Evolutionary conservation across 2,888 invertebrate species (phyloP), one percentile per base, ranked within the genome.

Genomic region (Caenorhabditis parvicauda): DNA sequence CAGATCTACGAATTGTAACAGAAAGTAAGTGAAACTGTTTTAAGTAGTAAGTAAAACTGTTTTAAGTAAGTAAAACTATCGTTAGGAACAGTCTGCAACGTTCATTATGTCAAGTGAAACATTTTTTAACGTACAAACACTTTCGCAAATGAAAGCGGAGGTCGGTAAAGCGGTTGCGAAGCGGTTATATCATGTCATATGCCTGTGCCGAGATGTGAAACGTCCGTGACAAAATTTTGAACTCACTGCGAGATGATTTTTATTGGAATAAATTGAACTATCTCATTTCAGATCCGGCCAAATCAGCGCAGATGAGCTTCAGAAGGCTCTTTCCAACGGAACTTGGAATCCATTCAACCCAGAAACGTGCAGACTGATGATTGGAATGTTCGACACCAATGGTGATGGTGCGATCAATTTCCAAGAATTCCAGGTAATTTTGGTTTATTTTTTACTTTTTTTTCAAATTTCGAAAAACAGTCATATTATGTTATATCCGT

Each of bases 271-370:
- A 9, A 41, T n/a, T n/a, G n/a, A n/a, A n/a, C n/a, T n/a, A n/a
- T n/a, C n/a, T n/a, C 2, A 5, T 14, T 67, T 43, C 47, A 68
- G 76, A 43, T 74, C 73, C 7, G 76, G 77, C 6, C 67, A 68
- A 42, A 77, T 77, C 58, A 73, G 69, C 44, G 43, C 67, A 1
- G 63, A 63, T 39, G 70, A 73, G 44, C 58, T 71, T 19, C 72
- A 72, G 53, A 86, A 87, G 65, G 94, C 94, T 5, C 85, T 96
- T 3, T 92, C 92, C 0, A 96, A 96, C 86, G 95, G 85, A 12
- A 93, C 95, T 39, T 96, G 94, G 93, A 90, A 90, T 55, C 89
- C 95, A 1, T 98, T 98, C 80, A 98, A 98, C 83, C 91, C 93
- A 19, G 95, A 96, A 86, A 96, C 96, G 25, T 90, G 95, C 27